Base-by-base conservation (phyloP, 2,888 invertebrate genomes). In the Ennomos erosarius region DNA sequence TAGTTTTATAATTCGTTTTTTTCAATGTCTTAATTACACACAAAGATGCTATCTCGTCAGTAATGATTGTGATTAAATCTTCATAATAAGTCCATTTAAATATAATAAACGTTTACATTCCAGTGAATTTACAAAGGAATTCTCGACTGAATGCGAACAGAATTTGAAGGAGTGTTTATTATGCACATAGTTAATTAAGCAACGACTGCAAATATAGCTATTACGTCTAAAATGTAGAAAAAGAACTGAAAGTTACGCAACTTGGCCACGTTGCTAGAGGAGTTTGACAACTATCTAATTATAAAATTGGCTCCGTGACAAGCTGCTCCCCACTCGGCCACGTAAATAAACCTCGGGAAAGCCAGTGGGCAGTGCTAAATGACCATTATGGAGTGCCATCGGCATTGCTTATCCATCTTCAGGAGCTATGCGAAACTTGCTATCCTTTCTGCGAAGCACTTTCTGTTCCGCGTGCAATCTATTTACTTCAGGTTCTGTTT, bases 221-320 rank as follows among this genome's bases (percentile, higher is more conserved):
- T 49, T 57, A 62, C 62, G 63, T 64, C 59, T 50, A 54, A 53
- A 57, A 62, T 47, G 56, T 56, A 38, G 57, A 68, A 65, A 62
- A 64, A 55, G 4, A 50, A 63, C 58, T 62, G 50, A 62, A 54
- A 54, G 64, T 85, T 85, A 71, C 79, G 79, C 73, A 84, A 82
- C 70, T 55, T 67, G 65, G 62, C 68, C 71, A 73, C 75, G 75
- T 57, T 57, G 51, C 38, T 13, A 55, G 52, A 72, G 71, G 74
- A 74, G 79, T 85, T 84, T 84, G 84, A 87, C 84, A 84, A 81
- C 76, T 78, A 72, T 78, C 85, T 88, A 88, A 85, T 86, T 83
- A 82, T 88, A 88, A 79, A 75, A 77, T 75, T 88, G 88, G 88
- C 88, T 60, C 67, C 58, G 72, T 84, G 85, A 84, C 88, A 88